A percentile compares a stretch with the other conserved stretches of the same genome.
Evolutionary conservation across 2,113 vertebrate species (phyloP).

Genomic region (Macaca mulatta): DNA sequence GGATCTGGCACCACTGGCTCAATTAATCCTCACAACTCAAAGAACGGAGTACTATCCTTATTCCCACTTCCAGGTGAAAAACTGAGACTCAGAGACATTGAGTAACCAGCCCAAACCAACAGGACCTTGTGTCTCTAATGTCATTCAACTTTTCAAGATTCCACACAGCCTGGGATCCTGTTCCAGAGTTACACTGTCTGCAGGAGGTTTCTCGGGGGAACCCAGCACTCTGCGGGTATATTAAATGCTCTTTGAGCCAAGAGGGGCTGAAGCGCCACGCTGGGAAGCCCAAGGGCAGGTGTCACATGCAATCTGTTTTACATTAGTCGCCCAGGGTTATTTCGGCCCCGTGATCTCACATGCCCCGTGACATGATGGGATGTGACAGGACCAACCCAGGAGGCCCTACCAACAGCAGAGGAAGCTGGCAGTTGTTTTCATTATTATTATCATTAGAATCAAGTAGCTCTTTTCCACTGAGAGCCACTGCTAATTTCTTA

Average conservation of each 20-base stretch:
- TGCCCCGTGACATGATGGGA: slow-evolving; percentile 4
- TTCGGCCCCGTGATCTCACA: not conserved
- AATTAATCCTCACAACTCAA: not conserved
- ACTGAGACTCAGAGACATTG: not conserved
- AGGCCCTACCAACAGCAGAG: not conserved
- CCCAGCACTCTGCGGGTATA: not conserved
- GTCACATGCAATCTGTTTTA: not conserved
- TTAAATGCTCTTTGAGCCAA: not conserved
- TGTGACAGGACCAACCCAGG: not conserved
- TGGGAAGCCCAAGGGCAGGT: not conserved
- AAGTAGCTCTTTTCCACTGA: not conserved
- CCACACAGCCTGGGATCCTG: not conserved
- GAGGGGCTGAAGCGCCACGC: not conserved
- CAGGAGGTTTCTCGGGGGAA: not conserved
- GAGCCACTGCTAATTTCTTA: not conserved
- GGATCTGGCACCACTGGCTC: not conserved
- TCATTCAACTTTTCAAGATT: not conserved
- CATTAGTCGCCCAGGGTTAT: not conserved
- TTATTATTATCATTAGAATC: not conserved
- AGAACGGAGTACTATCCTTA: not conserved
- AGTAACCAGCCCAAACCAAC: not conserved
- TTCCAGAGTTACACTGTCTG: not conserved
- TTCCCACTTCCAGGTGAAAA: not conserved
- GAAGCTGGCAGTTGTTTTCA: not conserved
- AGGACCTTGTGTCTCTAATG: not conserved